Conservation (phyloP, 1,140 invertebrate species). For the Aporrectodea caliginosa region DNA sequence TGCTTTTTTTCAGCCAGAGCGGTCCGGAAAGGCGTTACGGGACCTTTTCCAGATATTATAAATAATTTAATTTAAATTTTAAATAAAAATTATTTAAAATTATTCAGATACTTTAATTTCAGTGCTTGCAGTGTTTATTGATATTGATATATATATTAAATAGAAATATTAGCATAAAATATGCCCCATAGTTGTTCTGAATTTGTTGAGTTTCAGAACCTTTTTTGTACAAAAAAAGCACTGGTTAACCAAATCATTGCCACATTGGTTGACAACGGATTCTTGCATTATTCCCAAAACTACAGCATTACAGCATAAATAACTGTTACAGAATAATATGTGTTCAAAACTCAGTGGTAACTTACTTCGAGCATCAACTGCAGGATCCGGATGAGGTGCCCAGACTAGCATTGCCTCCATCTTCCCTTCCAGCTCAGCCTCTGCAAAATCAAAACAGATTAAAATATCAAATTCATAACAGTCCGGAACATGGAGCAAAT, state of each 20-base stretch:
- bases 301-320: background rate
- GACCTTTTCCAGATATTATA: too few relatives aligned
- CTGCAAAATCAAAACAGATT: slow-evolving; percentile 22
- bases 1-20: too few relatives aligned
- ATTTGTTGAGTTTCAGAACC: too few relatives aligned
- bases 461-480: too few relatives aligned
- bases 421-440: slow-evolving; percentile 63
- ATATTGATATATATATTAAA: too few relatives aligned
- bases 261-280: too few relatives aligned
- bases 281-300: too few relatives aligned
- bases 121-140: too few relatives aligned
- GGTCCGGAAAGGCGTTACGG: too few relatives aligned
- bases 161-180: too few relatives aligned
- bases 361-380: slow-evolving; percentile 63
- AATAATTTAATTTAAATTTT: slow-evolving; percentile 29
- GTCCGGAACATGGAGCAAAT: background rate
- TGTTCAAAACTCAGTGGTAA: slow-evolving; percentile 26
- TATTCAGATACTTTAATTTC: too few relatives aligned
- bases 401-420: slow-evolving; percentile 81
- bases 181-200: too few relatives aligned
- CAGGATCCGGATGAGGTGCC: slow-evolving; percentile 84
- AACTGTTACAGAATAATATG: background rate
- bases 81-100: background rate
- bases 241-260: background rate
- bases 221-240: background rate